Conservation (phyloP, 2,797 vertebrate species). For the Sebastiscus tertius region DNA sequence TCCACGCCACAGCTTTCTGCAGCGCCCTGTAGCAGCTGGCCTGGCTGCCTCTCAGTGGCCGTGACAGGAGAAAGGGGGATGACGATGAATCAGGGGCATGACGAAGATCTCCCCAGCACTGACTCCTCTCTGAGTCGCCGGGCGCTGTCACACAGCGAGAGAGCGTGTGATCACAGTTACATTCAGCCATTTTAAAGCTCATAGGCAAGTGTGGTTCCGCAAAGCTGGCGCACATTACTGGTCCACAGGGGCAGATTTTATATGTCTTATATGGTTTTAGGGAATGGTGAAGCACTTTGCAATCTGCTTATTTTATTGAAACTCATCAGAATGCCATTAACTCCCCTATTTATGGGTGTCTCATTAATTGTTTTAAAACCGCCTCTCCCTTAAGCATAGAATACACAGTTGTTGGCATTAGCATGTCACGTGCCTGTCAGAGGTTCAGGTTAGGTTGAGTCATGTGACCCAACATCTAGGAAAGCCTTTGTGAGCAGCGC, state of each 20-base stretch:
- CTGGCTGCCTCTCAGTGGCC: constrained; percentile 43
- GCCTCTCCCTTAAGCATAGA: not conserved
- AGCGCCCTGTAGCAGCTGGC: constrained; percentile 57
- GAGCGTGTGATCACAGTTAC: constrained; percentile 46
- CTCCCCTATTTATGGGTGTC: not conserved
- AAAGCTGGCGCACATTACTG: constrained; percentile 6
- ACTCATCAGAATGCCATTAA: not conserved
- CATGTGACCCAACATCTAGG: constrained; percentile 53
- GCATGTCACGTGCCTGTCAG: constrained; percentile 4
- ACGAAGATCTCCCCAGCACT: constrained; percentile 57
- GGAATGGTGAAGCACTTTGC: not conserved
- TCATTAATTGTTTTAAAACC: not conserved
- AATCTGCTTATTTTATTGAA: constrained; percentile 1
- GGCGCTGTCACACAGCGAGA: constrained; percentile 45
- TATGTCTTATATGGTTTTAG: not conserved
- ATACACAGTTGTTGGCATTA: constrained; percentile 1
- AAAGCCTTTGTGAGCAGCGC: constrained; percentile 50
- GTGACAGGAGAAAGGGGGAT: constrained; percentile 56
- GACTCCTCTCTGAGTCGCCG: constrained; percentile 48
- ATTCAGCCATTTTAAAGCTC: constrained; percentile 52
- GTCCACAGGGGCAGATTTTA: constrained; percentile 4
- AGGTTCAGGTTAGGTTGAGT: constrained; percentile 28
- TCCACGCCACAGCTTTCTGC: constrained; percentile 48
- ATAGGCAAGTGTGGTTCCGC: constrained; percentile 28
- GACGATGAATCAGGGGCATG: constrained; percentile 73